Evolutionary conservation across 2,888 invertebrate genomes (phyloP).

Genomic region (Lithophane ornitopus): DNA sequence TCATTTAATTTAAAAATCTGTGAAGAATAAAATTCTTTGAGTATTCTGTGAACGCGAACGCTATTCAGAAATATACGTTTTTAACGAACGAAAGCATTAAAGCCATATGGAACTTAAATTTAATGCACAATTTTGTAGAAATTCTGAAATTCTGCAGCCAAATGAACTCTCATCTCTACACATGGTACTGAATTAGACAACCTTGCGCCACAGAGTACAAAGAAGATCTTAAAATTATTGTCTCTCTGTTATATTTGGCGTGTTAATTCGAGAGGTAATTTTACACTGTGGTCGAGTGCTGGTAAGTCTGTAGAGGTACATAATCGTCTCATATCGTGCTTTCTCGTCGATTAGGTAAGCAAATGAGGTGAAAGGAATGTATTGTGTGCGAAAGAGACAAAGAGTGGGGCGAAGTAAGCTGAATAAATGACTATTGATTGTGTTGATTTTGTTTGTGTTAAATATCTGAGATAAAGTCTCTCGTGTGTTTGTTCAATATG

Average conservation of each 20-base stretch:
- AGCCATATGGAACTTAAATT: conserved; percentile 70
- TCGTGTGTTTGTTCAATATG: conserved; percentile 15
- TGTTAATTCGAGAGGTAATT: neutral
- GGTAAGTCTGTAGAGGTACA: conserved; percentile 65
- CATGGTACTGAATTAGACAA: conserved; percentile 43
- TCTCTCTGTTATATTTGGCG: conserved; percentile 15
- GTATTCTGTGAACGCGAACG: conserved; percentile 2
- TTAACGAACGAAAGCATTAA: conserved; percentile 70
- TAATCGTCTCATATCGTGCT: conserved; percentile 81
- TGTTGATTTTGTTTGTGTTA: conserved; percentile 66
- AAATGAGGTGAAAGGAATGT: conserved; percentile 81
- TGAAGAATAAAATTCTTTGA: conserved; percentile 1
- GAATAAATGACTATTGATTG: conserved; percentile 71
- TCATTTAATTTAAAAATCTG: neutral
- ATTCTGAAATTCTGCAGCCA: conserved; percentile 68
- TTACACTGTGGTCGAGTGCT: conserved; percentile 60
- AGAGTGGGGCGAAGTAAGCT: conserved; percentile 68
- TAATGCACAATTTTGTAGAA: conserved; percentile 74
- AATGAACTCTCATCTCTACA: conserved; percentile 69
- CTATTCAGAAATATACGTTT: conserved; percentile 53
- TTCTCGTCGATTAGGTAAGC: conserved; percentile 82
- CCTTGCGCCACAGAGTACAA: conserved; percentile 61
- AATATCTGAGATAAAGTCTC: conserved; percentile 52
- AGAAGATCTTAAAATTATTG: neutral
- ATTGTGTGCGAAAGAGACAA: conserved; percentile 78